Percentiles rank a stretch among this genome's conserved stretches.
These are phyloP conservation scores for Ptychobarbus kaznakovi DNA, from an alignment of 2,797 vertebrate species.

Conservation along the genomic window DNA sequence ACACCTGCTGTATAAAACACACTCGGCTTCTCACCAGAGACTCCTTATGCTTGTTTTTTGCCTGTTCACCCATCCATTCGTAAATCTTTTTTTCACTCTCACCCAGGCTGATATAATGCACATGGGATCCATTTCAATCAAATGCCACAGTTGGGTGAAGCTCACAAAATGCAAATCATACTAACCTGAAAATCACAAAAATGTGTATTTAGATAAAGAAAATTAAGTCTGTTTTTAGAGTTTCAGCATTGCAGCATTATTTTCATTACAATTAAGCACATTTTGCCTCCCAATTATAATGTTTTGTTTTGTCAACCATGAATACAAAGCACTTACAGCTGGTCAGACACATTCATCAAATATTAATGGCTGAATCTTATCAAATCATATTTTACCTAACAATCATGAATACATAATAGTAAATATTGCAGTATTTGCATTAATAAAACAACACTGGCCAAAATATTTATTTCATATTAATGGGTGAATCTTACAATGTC, in stretches of 20 bases:
- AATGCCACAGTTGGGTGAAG: background rate
- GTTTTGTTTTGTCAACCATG: background rate
- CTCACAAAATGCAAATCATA: background rate
- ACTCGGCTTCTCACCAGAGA: conserved; percentile 2
- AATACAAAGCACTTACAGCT: background rate
- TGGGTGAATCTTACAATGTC: background rate
- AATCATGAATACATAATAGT: background rate
- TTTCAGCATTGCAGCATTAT: too few relatives aligned
- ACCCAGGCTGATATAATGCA: background rate
- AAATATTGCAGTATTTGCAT: background rate
- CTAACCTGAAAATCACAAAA: background rate
- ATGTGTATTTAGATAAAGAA: background rate
- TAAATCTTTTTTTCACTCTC: conserved; percentile 33
- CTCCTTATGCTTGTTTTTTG: background rate
- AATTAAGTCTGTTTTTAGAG: background rate
- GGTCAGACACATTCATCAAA: background rate
- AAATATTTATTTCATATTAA: background rate
- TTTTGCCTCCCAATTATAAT: background rate
- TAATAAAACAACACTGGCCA: background rate
- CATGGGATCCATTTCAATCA: background rate
- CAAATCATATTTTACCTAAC: background rate
- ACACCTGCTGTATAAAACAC: conserved; percentile 57
- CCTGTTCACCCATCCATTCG: conserved; percentile 8
- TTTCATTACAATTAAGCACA: background rate
- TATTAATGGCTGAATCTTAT: background rate